phyloP scores from a whole-genome alignment of 37 sponge, comb jelly and placozoan genomes.

The Haliclona indistincta region DNA sequence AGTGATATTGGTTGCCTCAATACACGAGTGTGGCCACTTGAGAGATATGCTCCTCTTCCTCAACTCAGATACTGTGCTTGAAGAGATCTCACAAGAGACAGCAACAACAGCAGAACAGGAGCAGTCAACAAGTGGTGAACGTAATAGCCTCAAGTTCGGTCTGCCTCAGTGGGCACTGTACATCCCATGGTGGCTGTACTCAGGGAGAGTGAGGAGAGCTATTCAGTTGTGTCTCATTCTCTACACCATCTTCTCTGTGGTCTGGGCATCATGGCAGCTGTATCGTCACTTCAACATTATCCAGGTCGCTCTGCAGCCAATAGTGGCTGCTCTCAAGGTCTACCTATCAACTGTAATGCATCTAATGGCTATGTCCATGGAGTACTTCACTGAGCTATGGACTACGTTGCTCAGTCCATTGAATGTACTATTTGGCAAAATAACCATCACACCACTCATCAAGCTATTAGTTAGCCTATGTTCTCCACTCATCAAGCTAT shows the following conservation, averaged over 20 bases:
- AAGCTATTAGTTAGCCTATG: too few relatives aligned
- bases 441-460: too few relatives aligned
- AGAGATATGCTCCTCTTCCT: slow-evolving; percentile 57
- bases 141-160: slow-evolving; percentile 14
- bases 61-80: background rate
- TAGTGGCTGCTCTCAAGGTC: slow-evolving; percentile 36
- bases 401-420: slow-evolving; percentile 51
- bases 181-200: slow-evolving; percentile 81
- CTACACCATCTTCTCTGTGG: slow-evolving; percentile 64
- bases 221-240: slow-evolving; percentile 54
- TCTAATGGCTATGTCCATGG: slow-evolving; percentile 29
- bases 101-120: background rate
- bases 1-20: slow-evolving; percentile 45
- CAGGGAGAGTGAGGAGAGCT: slow-evolving; percentile 34
- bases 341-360: slow-evolving; percentile 51
- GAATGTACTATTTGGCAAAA: too few relatives aligned
- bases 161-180: slow-evolving; percentile 74
- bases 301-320: slow-evolving; percentile 51
- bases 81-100: background rate
- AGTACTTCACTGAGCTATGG: slow-evolving; percentile 61
- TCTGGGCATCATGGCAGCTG: slow-evolving; percentile 92
- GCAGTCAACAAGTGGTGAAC: background rate
- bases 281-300: slow-evolving; percentile 83
- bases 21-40: slow-evolving; percentile 54
- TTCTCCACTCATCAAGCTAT: too few relatives aligned